These are phyloP conservation scores for Himalopsyche phryganea DNA, from an alignment of 1,140 invertebrate species.

Conservation along the genomic window DNA sequence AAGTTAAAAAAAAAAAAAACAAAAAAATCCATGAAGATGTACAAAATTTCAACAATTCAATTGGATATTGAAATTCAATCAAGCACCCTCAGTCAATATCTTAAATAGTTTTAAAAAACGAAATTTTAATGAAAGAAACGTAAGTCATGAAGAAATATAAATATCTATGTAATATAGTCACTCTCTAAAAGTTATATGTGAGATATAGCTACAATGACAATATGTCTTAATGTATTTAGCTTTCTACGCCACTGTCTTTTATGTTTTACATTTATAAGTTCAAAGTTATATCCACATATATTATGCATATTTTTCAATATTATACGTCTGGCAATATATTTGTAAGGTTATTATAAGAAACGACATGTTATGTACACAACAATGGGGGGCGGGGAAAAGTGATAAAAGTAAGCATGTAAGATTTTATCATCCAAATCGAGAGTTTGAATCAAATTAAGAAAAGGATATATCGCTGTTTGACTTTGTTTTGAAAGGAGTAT, in stretches of 20 bases:
- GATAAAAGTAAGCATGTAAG: slow-evolving; percentile 25
- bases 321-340: slow-evolving; percentile 24
- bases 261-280: slow-evolving; percentile 3
- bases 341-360: slow-evolving; percentile 24
- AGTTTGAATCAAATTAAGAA: slow-evolving; percentile 31
- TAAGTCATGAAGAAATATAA: too few relatives aligned
- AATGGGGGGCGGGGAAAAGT: slow-evolving; percentile 14
- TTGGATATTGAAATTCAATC: too few relatives aligned
- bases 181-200: too few relatives aligned
- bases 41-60: too few relatives aligned
- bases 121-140: too few relatives aligned
- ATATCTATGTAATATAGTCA: too few relatives aligned
- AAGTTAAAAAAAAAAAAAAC: too few relatives aligned
- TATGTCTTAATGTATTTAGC: too few relatives aligned
- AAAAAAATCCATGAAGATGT: too few relatives aligned
- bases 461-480: slow-evolving; percentile 22
- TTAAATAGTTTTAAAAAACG: too few relatives aligned
- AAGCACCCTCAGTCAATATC: too few relatives aligned
- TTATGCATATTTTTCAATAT: background rate
- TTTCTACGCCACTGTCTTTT: background rate
- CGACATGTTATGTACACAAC: slow-evolving; percentile 26
- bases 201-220: too few relatives aligned
- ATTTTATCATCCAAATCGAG: slow-evolving; percentile 19
- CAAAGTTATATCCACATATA: slow-evolving; percentile 6
- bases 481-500: slow-evolving; percentile 30